Conservation (phyloP, 64 coral and sea anemone genomes). For the Catalaphyllia jardinei region DNA sequence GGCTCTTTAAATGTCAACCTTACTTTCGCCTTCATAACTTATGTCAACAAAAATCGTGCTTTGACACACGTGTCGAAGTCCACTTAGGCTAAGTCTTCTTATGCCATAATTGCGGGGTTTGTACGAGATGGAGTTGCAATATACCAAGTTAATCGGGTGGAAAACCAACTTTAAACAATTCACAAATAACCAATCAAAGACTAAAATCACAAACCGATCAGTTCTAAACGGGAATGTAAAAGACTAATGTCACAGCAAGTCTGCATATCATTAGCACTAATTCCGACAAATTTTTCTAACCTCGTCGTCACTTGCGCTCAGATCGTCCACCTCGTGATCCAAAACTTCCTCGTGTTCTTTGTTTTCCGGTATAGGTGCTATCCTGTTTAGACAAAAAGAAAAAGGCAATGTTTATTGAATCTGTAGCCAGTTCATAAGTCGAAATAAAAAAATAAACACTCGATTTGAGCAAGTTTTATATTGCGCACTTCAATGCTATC, state of each 20-base stretch:
- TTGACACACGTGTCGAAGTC: too few species aligned
- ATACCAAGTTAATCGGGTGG: too few species aligned
- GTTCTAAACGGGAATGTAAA: too few species aligned
- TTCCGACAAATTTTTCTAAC: not conserved
- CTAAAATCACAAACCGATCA: too few species aligned
- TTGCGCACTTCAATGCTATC: conserved; percentile 21
- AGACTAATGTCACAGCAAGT: not conserved
- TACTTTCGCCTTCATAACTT: too few species aligned
- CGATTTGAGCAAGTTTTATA: not conserved
- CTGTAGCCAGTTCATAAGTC: not conserved
- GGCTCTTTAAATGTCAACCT: too few species aligned
- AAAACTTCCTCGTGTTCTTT: not conserved
- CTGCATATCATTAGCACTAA: not conserved
- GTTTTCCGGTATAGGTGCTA: conserved; percentile 6
- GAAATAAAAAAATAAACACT: not conserved
- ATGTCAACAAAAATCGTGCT: too few species aligned
- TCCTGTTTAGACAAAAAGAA: not conserved
- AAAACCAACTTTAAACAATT: too few species aligned
- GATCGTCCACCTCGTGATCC: not conserved
- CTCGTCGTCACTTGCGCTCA: conserved; percentile 13
- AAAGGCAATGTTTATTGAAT: not conserved
- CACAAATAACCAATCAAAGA: too few species aligned
- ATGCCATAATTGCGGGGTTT: too few species aligned
- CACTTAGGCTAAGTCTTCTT: too few species aligned
- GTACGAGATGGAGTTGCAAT: too few species aligned